These are phyloP conservation scores for Drosophila ambigua DNA, from an alignment of 1,140 invertebrate species.

Conservation along the genomic window DNA sequence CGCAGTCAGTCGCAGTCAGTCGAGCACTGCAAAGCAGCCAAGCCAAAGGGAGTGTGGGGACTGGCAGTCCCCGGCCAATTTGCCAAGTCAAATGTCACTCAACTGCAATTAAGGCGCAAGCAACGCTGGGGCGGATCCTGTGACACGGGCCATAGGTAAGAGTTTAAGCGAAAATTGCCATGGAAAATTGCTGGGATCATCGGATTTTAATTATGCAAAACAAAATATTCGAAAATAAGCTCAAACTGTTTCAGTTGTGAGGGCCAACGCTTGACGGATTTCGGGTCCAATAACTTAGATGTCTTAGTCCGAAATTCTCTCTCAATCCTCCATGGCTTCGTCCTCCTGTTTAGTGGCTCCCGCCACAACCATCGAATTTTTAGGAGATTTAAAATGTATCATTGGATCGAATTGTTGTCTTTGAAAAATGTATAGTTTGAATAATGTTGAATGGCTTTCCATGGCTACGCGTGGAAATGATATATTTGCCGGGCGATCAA, in stretches of 20 bases:
- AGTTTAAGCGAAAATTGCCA: no score
- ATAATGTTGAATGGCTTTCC: no score
- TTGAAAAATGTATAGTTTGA: no score
- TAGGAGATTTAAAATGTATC: no score
- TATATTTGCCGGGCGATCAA: background rate
- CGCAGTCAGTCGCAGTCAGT: slow-evolving; percentile 65
- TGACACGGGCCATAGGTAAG: slow-evolving; percentile 1
- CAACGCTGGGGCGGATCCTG: slow-evolving; percentile 16
- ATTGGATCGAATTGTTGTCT: no score
- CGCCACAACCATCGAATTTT: no score
- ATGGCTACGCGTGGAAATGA: no score
- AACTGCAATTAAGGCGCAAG: slow-evolving; percentile 74
- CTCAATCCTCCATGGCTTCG: no score
- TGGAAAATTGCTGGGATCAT: background rate
- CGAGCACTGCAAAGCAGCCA: slow-evolving; percentile 20
- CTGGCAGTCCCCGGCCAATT: slow-evolving; percentile 60
- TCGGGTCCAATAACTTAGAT: no score
- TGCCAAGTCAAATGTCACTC: slow-evolving; percentile 79
- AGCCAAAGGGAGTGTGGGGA: background rate
- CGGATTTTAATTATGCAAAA: background rate
- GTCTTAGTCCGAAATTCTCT: no score
- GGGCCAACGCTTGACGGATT: no score
- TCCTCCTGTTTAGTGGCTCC: no score
- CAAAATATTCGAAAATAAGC: background rate
- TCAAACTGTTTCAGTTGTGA: background rate